Evolutionary conservation across 2,797 vertebrate genomes (phyloP).

Genomic region (Cossypha polioptera): DNA sequence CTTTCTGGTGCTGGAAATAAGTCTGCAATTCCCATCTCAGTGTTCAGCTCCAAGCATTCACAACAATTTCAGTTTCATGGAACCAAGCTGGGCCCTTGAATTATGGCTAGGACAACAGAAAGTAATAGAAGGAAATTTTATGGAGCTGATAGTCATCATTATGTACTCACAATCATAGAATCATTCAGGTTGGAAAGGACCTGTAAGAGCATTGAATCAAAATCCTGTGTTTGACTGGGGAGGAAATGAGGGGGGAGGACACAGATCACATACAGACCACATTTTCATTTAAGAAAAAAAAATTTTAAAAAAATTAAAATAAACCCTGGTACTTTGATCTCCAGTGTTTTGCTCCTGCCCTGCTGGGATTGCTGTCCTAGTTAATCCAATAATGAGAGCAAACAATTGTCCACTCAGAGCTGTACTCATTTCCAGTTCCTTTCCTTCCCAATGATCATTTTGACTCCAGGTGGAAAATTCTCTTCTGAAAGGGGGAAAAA

Average conservation of each 20-base stretch:
- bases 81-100: constrained; percentile 40
- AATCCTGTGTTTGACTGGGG: neutral
- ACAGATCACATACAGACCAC: neutral
- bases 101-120: neutral
- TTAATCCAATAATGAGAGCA: neutral
- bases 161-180: constrained; percentile 1
- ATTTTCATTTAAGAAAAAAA: neutral
- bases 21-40: neutral
- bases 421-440: neutral
- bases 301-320: neutral
- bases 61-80: neutral
- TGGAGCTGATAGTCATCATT: neutral
- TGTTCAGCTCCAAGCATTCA: neutral
- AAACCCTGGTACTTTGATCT: neutral
- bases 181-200: neutral
- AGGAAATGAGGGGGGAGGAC: rapidly evolving
- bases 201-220: neutral
- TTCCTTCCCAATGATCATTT: neutral
- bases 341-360: neutral
- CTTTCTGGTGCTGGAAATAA: constrained; percentile 11
- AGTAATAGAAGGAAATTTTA: neutral
- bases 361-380: neutral
- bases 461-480: neutral
- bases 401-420: neutral
- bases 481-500: neutral